Evolutionary conservation across 2,113 vertebrate species (phyloP).

Genomic region (Paratilapia polleni): DNA sequence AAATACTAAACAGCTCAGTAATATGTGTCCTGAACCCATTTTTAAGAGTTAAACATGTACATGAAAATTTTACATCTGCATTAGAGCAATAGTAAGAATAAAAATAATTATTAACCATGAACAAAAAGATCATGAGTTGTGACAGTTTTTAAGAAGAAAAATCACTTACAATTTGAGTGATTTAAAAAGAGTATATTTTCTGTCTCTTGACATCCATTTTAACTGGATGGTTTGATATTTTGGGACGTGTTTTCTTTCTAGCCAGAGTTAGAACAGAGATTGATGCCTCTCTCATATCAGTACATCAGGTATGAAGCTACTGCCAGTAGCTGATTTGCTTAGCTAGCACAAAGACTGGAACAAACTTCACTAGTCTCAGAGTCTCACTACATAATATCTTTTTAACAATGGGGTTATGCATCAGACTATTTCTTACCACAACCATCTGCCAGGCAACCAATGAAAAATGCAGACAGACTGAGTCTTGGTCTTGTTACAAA

Average conservation of each 20-base stretch:
- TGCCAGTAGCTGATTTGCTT: slow-evolving; percentile 12
- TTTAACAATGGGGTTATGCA: slow-evolving; percentile 9
- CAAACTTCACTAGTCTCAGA: background rate
- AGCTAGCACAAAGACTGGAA: background rate
- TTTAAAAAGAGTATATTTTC: background rate
- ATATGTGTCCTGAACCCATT: background rate
- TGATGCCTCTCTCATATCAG: background rate
- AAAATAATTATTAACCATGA: background rate
- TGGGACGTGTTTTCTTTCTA: background rate
- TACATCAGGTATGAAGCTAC: background rate
- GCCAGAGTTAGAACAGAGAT: background rate
- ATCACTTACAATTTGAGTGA: background rate
- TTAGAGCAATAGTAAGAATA: background rate
- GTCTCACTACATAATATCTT: slow-evolving; percentile 25
- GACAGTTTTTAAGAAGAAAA: background rate
- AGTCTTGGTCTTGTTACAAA: background rate
- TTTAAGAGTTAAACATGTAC: slow-evolving; percentile 8
- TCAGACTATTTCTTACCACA: slow-evolving; percentile 7
- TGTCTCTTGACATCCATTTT: background rate
- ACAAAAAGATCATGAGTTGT: background rate
- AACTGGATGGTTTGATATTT: background rate
- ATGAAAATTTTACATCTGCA: background rate
- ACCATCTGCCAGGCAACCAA: slow-evolving; percentile 28
- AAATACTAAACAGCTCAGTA: background rate
- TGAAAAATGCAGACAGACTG: slow-evolving; percentile 1